These are phyloP conservation scores for Chaetogeoica ovagalla DNA, from an alignment of 2,888 invertebrate species.

Conservation along the genomic window DNA sequence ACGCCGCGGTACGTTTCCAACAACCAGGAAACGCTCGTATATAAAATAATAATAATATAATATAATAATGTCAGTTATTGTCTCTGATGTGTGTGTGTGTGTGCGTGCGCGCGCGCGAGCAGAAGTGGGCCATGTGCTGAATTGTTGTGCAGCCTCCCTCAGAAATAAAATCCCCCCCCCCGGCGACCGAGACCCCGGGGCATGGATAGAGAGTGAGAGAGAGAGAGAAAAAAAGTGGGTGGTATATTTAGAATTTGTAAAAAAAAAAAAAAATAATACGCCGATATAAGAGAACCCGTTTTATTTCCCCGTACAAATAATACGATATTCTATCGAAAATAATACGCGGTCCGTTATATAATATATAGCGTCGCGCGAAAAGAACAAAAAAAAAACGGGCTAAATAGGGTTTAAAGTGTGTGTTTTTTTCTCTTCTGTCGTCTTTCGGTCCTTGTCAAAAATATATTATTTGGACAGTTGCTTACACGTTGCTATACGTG, in stretches of 20 bases:
- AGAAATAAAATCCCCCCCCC: neutral
- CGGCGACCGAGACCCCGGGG: conserved; percentile 34
- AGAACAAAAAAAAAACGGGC: conserved; percentile 26
- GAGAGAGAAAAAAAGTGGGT: conserved; percentile 22
- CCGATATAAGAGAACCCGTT: conserved; percentile 36
- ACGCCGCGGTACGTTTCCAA: neutral
- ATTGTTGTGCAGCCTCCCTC: conserved; percentile 8
- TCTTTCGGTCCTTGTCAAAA: too few species aligned
- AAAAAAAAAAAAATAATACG: conserved; percentile 14
- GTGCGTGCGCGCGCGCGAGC: conserved; percentile 29
- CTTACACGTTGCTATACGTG: conserved; percentile 5
- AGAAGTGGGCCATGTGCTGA: conserved; percentile 53
- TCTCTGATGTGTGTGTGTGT: conserved; percentile 30
- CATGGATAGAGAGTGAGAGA: neutral
- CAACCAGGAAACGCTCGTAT: conserved; percentile 43
- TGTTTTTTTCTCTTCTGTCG: too few species aligned
- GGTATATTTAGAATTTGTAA: conserved; percentile 3
- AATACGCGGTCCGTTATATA: conserved; percentile 31
- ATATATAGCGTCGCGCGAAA: neutral
- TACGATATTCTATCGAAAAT: conserved; percentile 29
- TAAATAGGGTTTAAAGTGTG: conserved; percentile 32
- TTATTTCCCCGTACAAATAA: conserved; percentile 40
- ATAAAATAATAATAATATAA: neutral
- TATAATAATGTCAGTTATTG: conserved; percentile 38
- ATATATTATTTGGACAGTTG: conserved; percentile 48